Evolutionary conservation across 2,888 invertebrate species (phyloP), one percentile per base, ranked within the genome.

Genomic region (Macroteleia sp.): DNA sequence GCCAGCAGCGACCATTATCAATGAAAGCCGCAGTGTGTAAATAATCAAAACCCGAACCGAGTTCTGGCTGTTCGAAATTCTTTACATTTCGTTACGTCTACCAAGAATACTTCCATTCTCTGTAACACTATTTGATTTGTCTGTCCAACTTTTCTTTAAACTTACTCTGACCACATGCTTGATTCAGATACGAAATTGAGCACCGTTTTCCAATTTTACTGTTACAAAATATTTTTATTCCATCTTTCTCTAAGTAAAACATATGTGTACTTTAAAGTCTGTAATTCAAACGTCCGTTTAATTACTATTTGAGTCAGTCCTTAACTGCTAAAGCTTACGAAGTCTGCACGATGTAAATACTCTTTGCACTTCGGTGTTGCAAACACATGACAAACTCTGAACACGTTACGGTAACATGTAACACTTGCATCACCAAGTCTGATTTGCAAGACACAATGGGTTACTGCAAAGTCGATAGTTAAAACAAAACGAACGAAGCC

Each of bases 1-100:
- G 89, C 87, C 87, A 90, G 89, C 91, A 91, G 91, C 91, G 91
- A 91, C 91, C 91, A 91, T 91, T 90, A 87, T 91, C 90, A 88
- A 84, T 90, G 90, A 91, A 91, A 91, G 77, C 76, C 57, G 30
- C 34, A 39, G 17, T 9, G 39, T 67, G 39, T 48, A 59, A 59
- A 59, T 59, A 44, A 30, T 41, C 9, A 5, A 36, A 14, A 32
- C 32, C 6, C 14, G 32, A 32, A 16, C 17, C 57, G 42, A 14
- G 56, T 57, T 42, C 42, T 41, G 28, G 30, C 41, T 42, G 57
- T 30, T 56, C 39, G n/a, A 41, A 14, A 56, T 39, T 39, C 20
- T 32, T 44, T 22, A 2, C 17, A 22, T 14, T 25, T n/a, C 12
- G 25, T 50, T 32, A 28, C 28, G 14, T 16, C 52, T 14, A 22